Conservation (phyloP, 2,888 invertebrate species). For the Sarcophaga variegata region DNA sequence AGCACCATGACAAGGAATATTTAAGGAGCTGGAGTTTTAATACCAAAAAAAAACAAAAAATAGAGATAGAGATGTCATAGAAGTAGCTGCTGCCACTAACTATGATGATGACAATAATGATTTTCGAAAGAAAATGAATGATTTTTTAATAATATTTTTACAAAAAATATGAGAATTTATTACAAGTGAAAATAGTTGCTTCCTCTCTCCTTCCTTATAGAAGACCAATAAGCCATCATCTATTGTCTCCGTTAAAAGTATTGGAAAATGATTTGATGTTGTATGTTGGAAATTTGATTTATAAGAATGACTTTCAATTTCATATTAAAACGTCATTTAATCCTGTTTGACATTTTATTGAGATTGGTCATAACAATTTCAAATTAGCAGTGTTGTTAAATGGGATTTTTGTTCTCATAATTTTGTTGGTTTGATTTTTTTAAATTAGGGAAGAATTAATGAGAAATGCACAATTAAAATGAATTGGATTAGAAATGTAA, state of each 20-base stretch:
- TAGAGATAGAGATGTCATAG: slow-evolving; percentile 54
- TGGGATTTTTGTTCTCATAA: too few species aligned
- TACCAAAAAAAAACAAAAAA: slow-evolving; percentile 4
- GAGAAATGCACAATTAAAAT: too few species aligned
- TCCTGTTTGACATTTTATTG: slow-evolving; percentile 6
- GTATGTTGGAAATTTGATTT: slow-evolving; percentile 44
- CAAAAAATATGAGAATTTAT: slow-evolving; percentile 32
- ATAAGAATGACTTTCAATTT: slow-evolving; percentile 36
- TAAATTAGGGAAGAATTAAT: too few species aligned
- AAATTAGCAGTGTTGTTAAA: too few species aligned
- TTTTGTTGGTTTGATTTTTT: too few species aligned
- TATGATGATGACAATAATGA: slow-evolving; percentile 52
- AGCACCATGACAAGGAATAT: slow-evolving; percentile 54
- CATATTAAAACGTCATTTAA: background rate
- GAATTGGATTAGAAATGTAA: too few species aligned
- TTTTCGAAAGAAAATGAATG: slow-evolving; percentile 58
- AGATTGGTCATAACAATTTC: background rate
- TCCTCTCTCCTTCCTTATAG: background rate
- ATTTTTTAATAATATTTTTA: slow-evolving; percentile 61
- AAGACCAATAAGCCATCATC: too few species aligned
- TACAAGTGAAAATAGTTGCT: background rate
- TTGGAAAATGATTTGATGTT: background rate
- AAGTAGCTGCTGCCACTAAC: too few species aligned
- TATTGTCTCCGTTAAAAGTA: too few species aligned
- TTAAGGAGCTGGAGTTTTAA: slow-evolving; percentile 39